Conservation (phyloP, 1,140 invertebrate genomes). For the Pristionchus pacificus region DNA sequence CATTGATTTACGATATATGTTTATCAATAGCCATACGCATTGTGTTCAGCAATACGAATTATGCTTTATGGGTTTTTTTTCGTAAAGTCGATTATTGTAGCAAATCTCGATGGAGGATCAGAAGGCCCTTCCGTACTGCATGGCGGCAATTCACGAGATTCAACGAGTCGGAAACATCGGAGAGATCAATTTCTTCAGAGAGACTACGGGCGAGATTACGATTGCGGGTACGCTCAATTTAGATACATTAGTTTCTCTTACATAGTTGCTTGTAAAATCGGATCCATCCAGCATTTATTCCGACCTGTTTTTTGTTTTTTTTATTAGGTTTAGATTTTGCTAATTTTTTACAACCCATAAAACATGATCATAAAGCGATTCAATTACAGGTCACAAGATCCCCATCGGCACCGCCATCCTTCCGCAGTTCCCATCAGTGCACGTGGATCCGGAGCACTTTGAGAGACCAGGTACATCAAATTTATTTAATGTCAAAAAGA, state of each 20-base stretch:
- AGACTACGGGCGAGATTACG: background rate
- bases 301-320: no score
- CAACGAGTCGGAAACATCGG: background rate
- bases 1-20: no score
- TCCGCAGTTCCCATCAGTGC: background rate
- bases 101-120: background rate
- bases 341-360: no score
- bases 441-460: background rate
- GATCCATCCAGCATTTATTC: no score
- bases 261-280: no score
- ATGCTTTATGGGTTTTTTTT: background rate
- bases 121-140: background rate
- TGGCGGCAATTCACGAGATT: background rate
- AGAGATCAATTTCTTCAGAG: background rate
- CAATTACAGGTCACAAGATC: background rate
- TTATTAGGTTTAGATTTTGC: no score
- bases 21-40: background rate
- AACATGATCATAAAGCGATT: no score
- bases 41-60: background rate
- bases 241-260: background rate
- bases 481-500: no score
- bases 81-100: background rate
- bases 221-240: background rate
- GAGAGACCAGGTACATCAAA: no score
- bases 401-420: background rate